Percentiles rank a stretch among this genome's conserved stretches.
phyloP scores from a whole-genome alignment of 2,113 vertebrate species.

The Danionella cerebrum region DNA sequence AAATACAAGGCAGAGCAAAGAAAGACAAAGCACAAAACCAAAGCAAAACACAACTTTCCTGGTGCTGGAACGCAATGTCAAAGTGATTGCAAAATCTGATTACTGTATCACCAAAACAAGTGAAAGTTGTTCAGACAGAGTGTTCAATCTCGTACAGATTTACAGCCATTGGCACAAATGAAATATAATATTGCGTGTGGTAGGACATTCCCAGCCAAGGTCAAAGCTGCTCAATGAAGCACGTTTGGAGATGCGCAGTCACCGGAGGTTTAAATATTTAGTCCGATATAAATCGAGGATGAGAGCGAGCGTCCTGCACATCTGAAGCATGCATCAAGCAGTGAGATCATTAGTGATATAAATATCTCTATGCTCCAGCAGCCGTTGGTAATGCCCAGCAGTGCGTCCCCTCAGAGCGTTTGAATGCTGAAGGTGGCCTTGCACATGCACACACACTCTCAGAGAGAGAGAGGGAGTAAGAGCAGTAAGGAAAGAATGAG shows the following conservation, averaged over 20 bases:
- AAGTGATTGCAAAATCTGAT: no score
- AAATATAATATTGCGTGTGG: no score
- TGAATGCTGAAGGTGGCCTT: slow-evolving; percentile 61
- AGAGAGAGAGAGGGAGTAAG: no score
- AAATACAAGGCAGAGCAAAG: no score
- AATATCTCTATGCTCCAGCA: slow-evolving; percentile 72
- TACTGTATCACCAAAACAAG: no score
- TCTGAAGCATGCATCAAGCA: slow-evolving; percentile 64
- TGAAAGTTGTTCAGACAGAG: no score
- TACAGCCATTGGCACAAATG: no score
- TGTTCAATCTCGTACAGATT: no score
- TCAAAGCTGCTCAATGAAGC: neutral
- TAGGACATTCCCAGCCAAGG: neutral
- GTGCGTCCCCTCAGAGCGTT: slow-evolving; percentile 45
- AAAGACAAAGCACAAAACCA: no score
- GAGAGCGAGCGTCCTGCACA: slow-evolving; percentile 61
- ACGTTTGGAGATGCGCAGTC: no score
- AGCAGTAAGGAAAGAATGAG: slow-evolving; percentile 79
- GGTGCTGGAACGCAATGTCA: no score
- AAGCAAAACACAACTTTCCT: no score
- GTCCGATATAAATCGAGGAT: slow-evolving; percentile 54
- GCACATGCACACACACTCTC: slow-evolving; percentile 48
- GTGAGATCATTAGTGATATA: slow-evolving; percentile 88
- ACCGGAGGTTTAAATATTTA: slow-evolving; percentile 43
- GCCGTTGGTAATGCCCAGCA: slow-evolving; percentile 53